These are phyloP conservation scores for Trissolcus japonicus DNA, from an alignment of 2,888 invertebrate genomes.

Conservation along the genomic window DNA sequence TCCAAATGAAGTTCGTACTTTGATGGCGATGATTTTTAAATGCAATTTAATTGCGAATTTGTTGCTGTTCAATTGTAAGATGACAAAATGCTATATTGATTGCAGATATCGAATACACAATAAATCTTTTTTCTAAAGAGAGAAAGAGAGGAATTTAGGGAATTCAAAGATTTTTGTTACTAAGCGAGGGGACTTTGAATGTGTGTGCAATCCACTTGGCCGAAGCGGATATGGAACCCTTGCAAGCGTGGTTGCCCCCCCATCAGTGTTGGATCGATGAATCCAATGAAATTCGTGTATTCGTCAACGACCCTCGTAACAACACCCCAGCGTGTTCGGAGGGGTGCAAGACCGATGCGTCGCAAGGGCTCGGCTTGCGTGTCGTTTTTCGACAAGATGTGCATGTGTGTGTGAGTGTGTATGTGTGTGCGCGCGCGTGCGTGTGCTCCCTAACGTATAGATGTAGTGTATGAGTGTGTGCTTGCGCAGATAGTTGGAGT, in stretches of 20 bases:
- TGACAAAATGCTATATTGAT: no score
- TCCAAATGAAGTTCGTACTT: slow-evolving; percentile 34
- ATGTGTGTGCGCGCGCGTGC: slow-evolving; percentile 6
- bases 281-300: slow-evolving; percentile 54
- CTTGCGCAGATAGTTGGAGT: slow-evolving; percentile 22
- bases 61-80: no score
- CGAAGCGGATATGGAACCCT: slow-evolving; percentile 11
- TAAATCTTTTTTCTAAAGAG: no score
- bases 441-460: no score
- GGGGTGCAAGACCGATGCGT: slow-evolving; percentile 3
- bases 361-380: slow-evolving; percentile 34
- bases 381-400: slow-evolving; percentile 18
- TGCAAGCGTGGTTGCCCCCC: slow-evolving; percentile 16
- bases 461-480: slow-evolving; percentile 20
- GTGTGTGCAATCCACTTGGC: slow-evolving; percentile 13
- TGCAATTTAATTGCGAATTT: no score
- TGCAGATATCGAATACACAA: no score
- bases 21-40: no score
- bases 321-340: slow-evolving; percentile 24
- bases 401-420: slow-evolving; percentile 10
- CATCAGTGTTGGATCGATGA: slow-evolving; percentile 41
- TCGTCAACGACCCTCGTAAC: slow-evolving; percentile 41
- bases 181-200: slow-evolving; percentile 3
- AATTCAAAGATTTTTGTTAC: slow-evolving; percentile 7
- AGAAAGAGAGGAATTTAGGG: neutral